Evolutionary conservation across 2,113 vertebrate species (phyloP).

Genomic region (Macrotis lagotis): DNA sequence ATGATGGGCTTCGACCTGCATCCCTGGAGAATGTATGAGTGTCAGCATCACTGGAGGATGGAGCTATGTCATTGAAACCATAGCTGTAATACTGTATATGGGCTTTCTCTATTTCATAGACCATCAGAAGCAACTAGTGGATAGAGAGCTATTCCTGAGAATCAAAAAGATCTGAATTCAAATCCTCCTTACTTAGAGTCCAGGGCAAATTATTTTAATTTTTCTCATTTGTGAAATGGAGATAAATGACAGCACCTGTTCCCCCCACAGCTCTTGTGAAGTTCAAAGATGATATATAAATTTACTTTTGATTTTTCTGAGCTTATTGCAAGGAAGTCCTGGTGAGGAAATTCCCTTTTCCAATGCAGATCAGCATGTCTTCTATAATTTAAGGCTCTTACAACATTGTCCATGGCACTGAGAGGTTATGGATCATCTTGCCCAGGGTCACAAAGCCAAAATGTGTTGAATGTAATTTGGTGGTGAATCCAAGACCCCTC

Average conservation of each 20-base stretch:
- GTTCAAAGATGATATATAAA: background rate
- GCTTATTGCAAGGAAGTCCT: background rate
- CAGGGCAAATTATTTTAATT: background rate
- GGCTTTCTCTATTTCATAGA: background rate
- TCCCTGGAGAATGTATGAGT: background rate
- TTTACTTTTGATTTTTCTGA: background rate
- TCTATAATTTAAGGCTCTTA: background rate
- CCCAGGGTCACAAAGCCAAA: background rate
- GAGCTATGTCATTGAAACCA: background rate
- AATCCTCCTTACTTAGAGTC: background rate
- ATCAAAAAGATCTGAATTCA: background rate
- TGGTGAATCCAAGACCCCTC: background rate
- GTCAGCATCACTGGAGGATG: background rate
- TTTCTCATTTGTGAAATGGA: background rate
- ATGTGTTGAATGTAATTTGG: background rate
- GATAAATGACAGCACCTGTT: background rate
- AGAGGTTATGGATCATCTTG: background rate
- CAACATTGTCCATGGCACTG: background rate
- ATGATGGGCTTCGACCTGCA: background rate
- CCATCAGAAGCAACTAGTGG: background rate
- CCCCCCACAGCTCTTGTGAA: too few relatives aligned
- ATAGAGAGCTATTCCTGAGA: background rate
- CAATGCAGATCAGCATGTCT: background rate
- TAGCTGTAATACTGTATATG: background rate
- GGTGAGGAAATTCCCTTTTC: background rate